Conservation (phyloP, 2,113 vertebrate species). For the Ursus arctos region DNA sequence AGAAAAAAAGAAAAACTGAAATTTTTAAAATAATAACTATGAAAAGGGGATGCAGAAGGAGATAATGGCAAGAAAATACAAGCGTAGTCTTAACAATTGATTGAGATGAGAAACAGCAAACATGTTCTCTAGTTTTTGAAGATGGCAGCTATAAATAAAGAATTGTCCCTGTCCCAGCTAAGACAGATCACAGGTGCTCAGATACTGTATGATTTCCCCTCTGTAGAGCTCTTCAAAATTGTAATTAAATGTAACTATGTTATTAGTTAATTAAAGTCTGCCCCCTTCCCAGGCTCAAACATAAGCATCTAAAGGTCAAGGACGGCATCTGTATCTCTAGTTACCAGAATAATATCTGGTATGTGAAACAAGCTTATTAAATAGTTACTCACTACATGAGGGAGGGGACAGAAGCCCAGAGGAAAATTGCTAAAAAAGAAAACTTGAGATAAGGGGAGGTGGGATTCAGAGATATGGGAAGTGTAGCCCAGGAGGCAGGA, state of each 20-base stretch:
- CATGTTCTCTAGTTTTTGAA: neutral
- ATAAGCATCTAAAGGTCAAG: neutral
- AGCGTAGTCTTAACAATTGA: neutral
- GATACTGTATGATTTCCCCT: neutral
- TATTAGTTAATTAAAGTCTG: conserved; percentile 2
- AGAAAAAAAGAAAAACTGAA: neutral
- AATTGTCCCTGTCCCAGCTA: neutral
- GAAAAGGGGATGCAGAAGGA: neutral
- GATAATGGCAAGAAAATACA: neutral
- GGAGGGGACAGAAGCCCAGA: neutral
- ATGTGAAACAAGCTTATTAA: neutral
- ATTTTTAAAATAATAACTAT: neutral
- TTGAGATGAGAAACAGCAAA: neutral
- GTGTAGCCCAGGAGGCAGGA: neutral
- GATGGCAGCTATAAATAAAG: neutral
- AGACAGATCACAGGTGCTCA: neutral
- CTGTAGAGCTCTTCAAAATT: neutral
- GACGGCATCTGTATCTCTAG: neutral
- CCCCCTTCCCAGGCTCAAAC: neutral
- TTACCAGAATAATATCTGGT: neutral
- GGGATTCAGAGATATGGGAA: neutral
- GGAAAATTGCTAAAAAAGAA: neutral
- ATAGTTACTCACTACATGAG: neutral
- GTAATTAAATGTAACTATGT: neutral
- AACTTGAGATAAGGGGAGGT: neutral